Percentiles rank a stretch among this genome's conserved stretches.
These are phyloP conservation scores for Brevipalpus yothersi DNA, from an alignment of 1,140 invertebrate genomes.

Conservation along the genomic window DNA sequence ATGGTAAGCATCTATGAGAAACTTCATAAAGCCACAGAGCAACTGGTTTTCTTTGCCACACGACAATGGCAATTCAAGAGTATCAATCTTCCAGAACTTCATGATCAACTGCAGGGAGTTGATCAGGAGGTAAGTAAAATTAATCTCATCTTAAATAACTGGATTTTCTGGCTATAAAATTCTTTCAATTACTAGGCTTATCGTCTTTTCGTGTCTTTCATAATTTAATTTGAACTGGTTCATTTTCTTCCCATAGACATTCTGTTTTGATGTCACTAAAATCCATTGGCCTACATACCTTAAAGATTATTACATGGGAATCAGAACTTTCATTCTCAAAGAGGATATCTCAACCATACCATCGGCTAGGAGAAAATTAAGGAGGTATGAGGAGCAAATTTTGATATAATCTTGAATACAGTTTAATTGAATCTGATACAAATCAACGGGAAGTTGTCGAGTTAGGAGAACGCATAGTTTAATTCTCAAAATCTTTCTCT, in stretches of 20 bases:
- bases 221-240: background rate
- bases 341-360: conserved; percentile 52
- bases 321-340: conserved; percentile 47
- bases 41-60: conserved; percentile 46
- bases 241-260: conserved; percentile 19
- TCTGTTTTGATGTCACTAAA: conserved; percentile 39
- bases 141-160: background rate
- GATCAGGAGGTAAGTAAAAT: conserved; percentile 25
- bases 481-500: background rate
- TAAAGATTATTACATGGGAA: conserved; percentile 41
- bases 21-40: conserved; percentile 23
- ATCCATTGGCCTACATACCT: conserved; percentile 42
- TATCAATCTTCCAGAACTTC: conserved; percentile 36
- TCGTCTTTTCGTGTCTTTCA: no score
- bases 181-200: background rate
- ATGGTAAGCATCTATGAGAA: background rate
- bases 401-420: background rate
- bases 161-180: no score
- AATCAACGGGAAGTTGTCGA: background rate
- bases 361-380: conserved; percentile 27
- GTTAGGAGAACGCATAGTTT: background rate
- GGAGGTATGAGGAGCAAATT: conserved; percentile 9
- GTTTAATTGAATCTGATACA: background rate
- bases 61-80: conserved; percentile 59
- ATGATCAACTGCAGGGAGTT: conserved; percentile 27